Conservation (phyloP, 2,113 vertebrate species). For the Dicrurus megarhynchus region DNA sequence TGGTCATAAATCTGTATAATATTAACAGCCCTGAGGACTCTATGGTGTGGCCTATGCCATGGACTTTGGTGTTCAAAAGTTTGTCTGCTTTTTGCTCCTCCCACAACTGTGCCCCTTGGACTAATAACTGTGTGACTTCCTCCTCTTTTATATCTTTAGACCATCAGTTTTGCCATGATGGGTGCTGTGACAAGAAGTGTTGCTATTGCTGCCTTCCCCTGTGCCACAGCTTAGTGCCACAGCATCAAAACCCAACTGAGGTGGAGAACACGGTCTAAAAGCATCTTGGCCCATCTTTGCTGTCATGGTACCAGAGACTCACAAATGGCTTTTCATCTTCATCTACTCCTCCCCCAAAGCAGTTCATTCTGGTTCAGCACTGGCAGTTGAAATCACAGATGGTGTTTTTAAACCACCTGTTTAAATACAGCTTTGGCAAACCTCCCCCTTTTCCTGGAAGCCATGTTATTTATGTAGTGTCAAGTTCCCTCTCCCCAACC, state of each 20-base stretch:
- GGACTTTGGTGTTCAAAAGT: background rate
- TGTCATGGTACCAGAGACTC: background rate
- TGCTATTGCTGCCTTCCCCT: background rate
- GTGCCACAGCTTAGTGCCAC: background rate
- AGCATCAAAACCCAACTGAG: background rate
- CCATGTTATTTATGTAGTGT: background rate
- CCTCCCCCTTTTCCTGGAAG: background rate
- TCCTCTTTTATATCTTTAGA: background rate
- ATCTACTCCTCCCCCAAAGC: background rate
- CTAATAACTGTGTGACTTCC: background rate
- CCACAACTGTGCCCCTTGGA: background rate
- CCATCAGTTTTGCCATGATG: background rate
- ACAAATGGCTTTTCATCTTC: background rate
- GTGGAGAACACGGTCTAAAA: background rate
- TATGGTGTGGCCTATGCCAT: background rate
- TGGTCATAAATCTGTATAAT: background rate
- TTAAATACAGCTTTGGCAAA: slow-evolving; percentile 17
- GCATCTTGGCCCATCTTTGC: background rate
- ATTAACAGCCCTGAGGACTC: background rate
- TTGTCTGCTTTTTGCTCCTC: background rate
- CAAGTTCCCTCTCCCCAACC: background rate
- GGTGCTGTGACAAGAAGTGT: background rate
- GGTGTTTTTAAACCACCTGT: slow-evolving; percentile 30
- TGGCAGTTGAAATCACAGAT: slow-evolving; percentile 32
- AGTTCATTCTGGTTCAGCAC: background rate